Evolutionary conservation across 2,888 invertebrate genomes (phyloP).

Genomic region (Macaria liturata): DNA sequence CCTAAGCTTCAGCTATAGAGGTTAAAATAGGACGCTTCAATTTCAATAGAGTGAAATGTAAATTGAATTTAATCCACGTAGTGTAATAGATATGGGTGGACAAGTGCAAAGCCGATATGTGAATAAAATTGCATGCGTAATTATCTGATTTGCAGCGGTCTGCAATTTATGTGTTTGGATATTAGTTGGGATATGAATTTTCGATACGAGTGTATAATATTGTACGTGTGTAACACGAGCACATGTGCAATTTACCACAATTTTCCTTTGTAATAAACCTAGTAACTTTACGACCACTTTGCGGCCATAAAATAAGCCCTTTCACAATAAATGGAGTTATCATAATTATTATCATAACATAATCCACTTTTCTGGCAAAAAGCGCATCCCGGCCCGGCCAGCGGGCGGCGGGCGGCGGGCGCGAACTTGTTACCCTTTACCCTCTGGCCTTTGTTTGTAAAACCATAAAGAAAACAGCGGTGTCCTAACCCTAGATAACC

Average conservation of each 20-base stretch:
- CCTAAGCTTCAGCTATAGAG: constrained; percentile 24
- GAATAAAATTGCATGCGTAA: constrained; percentile 21
- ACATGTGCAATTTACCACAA: no score
- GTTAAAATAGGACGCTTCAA: constrained; percentile 5
- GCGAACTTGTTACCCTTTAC: constrained; percentile 72
- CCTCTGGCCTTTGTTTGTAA: constrained; percentile 58
- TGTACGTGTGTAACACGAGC: no score
- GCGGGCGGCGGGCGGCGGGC: constrained; percentile 64
- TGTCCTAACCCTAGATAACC: constrained; percentile 70
- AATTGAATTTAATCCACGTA: constrained; percentile 34
- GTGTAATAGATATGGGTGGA: constrained; percentile 41
- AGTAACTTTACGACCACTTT: constrained; percentile 11
- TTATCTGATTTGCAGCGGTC: no score
- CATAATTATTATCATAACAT: constrained; percentile 49
- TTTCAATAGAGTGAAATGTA: constrained; percentile 30
- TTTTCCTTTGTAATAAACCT: no score
- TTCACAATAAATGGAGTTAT: constrained; percentile 50
- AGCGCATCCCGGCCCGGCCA: constrained; percentile 38
- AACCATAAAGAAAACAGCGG: constrained; percentile 73
- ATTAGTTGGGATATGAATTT: no score
- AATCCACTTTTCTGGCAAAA: constrained; percentile 59
- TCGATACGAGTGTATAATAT: no score
- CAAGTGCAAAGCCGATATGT: constrained; percentile 39
- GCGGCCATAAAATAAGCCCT: constrained; percentile 20
- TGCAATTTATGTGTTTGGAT: no score